phyloP scores from a whole-genome alignment of 2,797 vertebrate species.

The Balearica regulorum region DNA sequence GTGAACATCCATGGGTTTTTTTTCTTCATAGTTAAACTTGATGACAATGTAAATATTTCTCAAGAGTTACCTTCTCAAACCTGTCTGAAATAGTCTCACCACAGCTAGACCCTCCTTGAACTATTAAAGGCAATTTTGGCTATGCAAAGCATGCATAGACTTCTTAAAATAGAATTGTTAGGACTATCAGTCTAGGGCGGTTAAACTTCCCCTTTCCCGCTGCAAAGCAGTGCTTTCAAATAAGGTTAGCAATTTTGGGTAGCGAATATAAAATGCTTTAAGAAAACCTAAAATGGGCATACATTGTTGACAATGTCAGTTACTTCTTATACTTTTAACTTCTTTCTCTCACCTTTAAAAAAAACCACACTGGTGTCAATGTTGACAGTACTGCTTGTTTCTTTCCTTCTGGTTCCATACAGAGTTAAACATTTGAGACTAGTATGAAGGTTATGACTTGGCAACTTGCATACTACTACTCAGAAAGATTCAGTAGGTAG shows the following conservation, averaged over 20 bases:
- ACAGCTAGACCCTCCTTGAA: not conserved
- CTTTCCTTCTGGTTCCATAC: not conserved
- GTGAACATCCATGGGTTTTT: not conserved
- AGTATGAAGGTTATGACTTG: not conserved
- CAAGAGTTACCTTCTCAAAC: not conserved
- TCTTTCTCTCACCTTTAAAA: not conserved
- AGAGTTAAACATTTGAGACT: not conserved
- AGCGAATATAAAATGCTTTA: not conserved
- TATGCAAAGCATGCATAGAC: not conserved
- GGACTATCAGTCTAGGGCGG: not conserved
- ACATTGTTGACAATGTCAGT: not conserved
- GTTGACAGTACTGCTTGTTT: not conserved
- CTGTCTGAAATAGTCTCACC: not conserved
- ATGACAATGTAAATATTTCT: not conserved
- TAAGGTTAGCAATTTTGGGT: not conserved
- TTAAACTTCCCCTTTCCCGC: not conserved
- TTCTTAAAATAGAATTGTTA: not conserved
- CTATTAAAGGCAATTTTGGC: not conserved
- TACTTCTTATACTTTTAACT: not conserved
- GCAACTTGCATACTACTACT: not conserved
- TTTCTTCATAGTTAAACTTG: not conserved
- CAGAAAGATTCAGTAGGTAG: not conserved
- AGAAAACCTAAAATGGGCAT: not conserved
- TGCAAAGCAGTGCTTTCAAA: not conserved
- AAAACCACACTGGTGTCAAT: accelerated